Percentiles rank a stretch among this genome's conserved stretches.
These are phyloP conservation scores for Icerya purchasi DNA, from an alignment of 2,888 invertebrate genomes.

Conservation along the genomic window DNA sequence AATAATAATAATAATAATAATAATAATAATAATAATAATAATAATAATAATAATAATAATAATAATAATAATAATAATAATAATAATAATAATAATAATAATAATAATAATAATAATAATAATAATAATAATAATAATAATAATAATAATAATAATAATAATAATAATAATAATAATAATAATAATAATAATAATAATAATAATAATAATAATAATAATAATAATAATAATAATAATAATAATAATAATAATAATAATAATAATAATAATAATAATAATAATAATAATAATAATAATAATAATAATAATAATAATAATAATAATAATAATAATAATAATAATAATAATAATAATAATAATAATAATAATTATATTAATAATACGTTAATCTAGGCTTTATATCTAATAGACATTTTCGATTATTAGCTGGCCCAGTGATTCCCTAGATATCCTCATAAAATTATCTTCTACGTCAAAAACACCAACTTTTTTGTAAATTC, in stretches of 20 bases:
- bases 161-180: background rate
- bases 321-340: background rate
- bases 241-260: background rate
- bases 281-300: background rate
- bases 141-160: background rate
- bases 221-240: background rate
- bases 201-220: background rate
- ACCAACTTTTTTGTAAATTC: too few species aligned
- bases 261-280: background rate
- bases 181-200: background rate
- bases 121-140: background rate
- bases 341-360: background rate
- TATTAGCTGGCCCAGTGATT: too few species aligned
- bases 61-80: too few species aligned
- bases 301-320: background rate
- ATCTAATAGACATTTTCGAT: too few species aligned
- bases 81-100: slow-evolving; percentile 5
- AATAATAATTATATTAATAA: too few species aligned
- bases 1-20: too few species aligned
- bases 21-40: too few species aligned
- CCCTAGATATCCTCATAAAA: too few species aligned
- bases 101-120: background rate
- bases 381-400: too few species aligned
- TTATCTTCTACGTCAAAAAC: too few species aligned
- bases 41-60: too few species aligned